Evolutionary conservation across 2,888 invertebrate species (phyloP).

Genomic region (Cryptocheilus praepositus): DNA sequence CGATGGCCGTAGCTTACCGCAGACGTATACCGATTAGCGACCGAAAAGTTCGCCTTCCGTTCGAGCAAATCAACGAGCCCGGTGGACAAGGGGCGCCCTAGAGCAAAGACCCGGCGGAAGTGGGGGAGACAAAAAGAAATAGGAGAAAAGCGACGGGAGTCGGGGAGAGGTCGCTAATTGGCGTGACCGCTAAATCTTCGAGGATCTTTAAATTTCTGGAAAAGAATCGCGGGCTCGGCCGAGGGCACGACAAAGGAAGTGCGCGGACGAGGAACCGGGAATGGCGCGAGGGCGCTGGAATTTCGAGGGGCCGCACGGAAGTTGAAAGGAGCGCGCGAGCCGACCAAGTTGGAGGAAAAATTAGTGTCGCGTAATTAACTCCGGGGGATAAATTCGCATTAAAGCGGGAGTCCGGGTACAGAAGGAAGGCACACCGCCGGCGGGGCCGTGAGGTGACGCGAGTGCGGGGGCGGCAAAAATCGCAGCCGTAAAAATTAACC

Average conservation of each 20-base stretch:
- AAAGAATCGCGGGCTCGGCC: conserved; percentile 16
- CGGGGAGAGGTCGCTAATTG: conserved; percentile 42
- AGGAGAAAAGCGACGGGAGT: conserved; percentile 25
- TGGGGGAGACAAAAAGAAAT: conserved; percentile 12
- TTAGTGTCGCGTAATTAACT: conserved; percentile 73
- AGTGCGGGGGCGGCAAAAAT: conserved; percentile 58
- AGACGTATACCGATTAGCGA: not conserved
- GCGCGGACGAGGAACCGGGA: conserved; percentile 27
- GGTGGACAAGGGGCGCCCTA: too few relatives aligned
- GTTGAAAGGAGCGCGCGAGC: conserved; percentile 33
- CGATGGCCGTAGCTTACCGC: too few relatives aligned
- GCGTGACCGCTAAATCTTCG: conserved; percentile 46
- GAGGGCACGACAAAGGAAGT: conserved; percentile 15
- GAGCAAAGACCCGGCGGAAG: not conserved
- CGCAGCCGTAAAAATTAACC: conserved; percentile 69
- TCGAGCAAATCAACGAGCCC: not conserved
- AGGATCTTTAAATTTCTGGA: conserved; percentile 51
- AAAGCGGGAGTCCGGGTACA: conserved; percentile 46
- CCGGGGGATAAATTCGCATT: conserved; percentile 70
- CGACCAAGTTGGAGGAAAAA: conserved; percentile 67
- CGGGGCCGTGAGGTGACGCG: conserved; percentile 12
- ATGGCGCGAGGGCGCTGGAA: conserved; percentile 3
- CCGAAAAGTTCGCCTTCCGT: conserved; percentile 7
- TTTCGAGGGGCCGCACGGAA: conserved; percentile 24
- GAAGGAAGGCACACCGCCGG: conserved; percentile 23